A percentile compares a stretch with the other conserved stretches of the same genome.
phyloP scores from a whole-genome alignment of 2,797 vertebrate species.

The Dermochelys coriacea region DNA sequence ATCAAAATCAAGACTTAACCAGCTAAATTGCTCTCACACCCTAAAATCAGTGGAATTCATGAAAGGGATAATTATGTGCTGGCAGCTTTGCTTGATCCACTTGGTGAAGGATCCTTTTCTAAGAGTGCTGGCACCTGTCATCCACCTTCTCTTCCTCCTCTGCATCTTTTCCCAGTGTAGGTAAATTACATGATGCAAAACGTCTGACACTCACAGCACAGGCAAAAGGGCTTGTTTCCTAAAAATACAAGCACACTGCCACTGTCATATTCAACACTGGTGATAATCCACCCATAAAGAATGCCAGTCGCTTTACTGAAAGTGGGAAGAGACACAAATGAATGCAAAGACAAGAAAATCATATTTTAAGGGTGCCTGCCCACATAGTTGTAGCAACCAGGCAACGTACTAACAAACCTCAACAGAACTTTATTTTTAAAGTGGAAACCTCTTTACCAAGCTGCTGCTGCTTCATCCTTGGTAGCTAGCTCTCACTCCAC shows the following conservation, averaged over 20 bases:
- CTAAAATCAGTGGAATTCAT: conserved; percentile 39
- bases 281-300: neutral
- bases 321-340: neutral
- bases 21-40: conserved; percentile 37
- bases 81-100: conserved; percentile 38
- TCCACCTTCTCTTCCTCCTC: neutral
- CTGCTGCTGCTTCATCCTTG: no score
- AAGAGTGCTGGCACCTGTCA: conserved; percentile 3
- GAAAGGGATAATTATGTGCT: conserved; percentile 52
- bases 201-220: neutral
- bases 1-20: conserved; percentile 40
- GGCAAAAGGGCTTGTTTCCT: neutral
- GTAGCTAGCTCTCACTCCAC: no score
- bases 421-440: no score
- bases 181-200: conserved; percentile 14
- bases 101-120: conserved; percentile 39
- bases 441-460: no score
- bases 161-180: neutral
- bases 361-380: neutral
- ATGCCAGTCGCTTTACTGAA: neutral
- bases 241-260: neutral
- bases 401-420: no score
- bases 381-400: neutral
- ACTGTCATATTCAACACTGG: neutral
- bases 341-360: neutral